phyloP scores from a whole-genome alignment of 2,888 invertebrate species.

The Mechanitis messenoides region DNA sequence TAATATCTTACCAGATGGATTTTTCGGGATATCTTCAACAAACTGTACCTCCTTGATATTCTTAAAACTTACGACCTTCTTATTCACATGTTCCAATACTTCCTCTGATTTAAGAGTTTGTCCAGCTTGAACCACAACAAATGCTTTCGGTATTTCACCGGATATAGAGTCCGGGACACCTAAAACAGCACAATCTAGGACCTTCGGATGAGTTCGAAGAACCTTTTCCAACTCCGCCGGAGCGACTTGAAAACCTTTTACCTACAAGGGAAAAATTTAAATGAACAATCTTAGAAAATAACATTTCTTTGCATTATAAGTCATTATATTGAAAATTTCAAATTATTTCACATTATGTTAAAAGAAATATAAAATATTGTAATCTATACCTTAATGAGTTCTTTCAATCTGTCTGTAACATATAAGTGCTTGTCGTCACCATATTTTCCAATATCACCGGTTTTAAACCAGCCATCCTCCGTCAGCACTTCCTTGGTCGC shows the following conservation, averaged over 20 bases:
- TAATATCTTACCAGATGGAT: conserved; percentile 85
- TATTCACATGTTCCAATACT: conserved; percentile 79
- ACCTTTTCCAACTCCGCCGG: conserved; percentile 91
- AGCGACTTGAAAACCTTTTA: conserved; percentile 86
- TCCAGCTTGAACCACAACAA: conserved; percentile 75
- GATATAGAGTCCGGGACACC: conserved; percentile 81
- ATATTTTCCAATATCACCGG: conserved; percentile 83
- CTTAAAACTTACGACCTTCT: conserved; percentile 85
- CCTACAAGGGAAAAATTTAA: conserved; percentile 46
- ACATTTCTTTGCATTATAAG: too few relatives aligned
- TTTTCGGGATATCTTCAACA: conserved; percentile 83
- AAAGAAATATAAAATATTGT: neutral
- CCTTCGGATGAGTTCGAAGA: conserved; percentile 82
- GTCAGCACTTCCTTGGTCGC: conserved; percentile 81
- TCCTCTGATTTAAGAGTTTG: conserved; percentile 70
- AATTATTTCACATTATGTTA: too few relatives aligned
- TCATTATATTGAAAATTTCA: too few relatives aligned
- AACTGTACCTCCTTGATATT: conserved; percentile 81
- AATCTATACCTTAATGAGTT: conserved; percentile 81
- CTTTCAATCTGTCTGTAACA: conserved; percentile 86
- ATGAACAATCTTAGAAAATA: neutral
- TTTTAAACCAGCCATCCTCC: conserved; percentile 85
- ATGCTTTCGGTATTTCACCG: conserved; percentile 89
- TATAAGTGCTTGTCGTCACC: conserved; percentile 81
- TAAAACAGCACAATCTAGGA: conserved; percentile 89